Evolutionary conservation across 2,797 vertebrate species (phyloP), one percentile per base, ranked within the genome.

Genomic region (Trachurus trachurus): DNA sequence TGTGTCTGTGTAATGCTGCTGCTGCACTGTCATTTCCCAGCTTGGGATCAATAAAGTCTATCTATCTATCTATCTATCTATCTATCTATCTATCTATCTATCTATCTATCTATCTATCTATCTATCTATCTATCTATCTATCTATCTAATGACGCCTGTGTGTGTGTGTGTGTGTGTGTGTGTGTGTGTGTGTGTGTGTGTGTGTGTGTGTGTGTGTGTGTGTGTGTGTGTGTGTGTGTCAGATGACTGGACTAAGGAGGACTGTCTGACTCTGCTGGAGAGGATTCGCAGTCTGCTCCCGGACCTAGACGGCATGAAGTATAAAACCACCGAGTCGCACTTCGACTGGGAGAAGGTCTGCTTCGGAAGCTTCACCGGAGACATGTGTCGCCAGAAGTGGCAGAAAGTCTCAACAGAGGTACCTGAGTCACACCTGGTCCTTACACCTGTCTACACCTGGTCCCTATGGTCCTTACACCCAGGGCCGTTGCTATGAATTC

Each of bases 301-400:
- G 0, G 95, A 96, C 2, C 77, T 16, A 4, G 96, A 96, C 62
- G 64, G 17, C 45, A 94, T 96, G 95, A 96, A 96, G 66, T 96
- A 96, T 49, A 96, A 96, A 82, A 96, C 96, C 76, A 96, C 96
- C 0, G 96, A 96, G 92, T 95, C 95, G 0, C 95, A 96, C 91
- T 95, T 96, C 0, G 95, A 96, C 90, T 96, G 96, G 96, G 94
- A 95, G 11, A 96, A 96, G 66, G 93, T 96, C 16, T 79, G 94
- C 40, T 96, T 96, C 31, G 93, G 92, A 17, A 67, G 57, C 71
- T 96, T 92, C 92, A 95, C 88, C 5, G 92, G 92, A 19, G 95
- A 95, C 62, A 95, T 95, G 93, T 96, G 95, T 29, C 95, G 95
- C 2, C 92, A 88, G 85, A 96, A 95, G 57, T 96, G 96, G 96